A percentile compares a stretch with the other conserved stretches of the same genome.
phyloP scores from a whole-genome alignment of 2,888 invertebrate genomes.

The Acleris laterana region DNA sequence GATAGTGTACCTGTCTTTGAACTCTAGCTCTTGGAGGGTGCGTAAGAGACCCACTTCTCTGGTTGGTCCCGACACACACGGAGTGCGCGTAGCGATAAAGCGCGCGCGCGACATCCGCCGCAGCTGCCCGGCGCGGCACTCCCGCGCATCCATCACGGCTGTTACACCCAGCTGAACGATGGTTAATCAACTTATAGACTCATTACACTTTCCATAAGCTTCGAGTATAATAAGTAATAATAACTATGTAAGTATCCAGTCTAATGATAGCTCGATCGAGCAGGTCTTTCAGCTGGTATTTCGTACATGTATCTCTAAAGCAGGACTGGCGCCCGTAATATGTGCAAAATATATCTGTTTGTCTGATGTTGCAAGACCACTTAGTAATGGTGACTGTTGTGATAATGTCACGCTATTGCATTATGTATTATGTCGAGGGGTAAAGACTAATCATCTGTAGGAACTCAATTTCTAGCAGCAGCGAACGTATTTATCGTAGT shows the following conservation, averaged over 20 bases:
- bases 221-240: too few species aligned
- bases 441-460: background rate
- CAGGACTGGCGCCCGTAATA: too few species aligned
- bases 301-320: background rate
- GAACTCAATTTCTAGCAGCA: background rate
- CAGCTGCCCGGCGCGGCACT: constrained; percentile 18
- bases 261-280: background rate
- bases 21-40: background rate
- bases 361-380: too few species aligned
- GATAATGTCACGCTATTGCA: background rate
- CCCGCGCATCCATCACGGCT: constrained; percentile 11
- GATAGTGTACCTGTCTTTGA: too few species aligned
- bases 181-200: background rate
- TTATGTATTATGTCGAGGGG: background rate
- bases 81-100: background rate
- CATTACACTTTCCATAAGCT: background rate
- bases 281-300: background rate
- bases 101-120: constrained; percentile 8
- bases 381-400: too few species aligned
- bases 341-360: too few species aligned
- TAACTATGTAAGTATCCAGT: background rate
- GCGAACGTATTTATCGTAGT: constrained; percentile 3
- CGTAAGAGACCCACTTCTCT: too few species aligned
- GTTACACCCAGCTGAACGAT: constrained; percentile 6
- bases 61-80: too few species aligned